phyloP scores from a whole-genome alignment of 2,888 invertebrate genomes.

The Liposcelis brunnea region DNA sequence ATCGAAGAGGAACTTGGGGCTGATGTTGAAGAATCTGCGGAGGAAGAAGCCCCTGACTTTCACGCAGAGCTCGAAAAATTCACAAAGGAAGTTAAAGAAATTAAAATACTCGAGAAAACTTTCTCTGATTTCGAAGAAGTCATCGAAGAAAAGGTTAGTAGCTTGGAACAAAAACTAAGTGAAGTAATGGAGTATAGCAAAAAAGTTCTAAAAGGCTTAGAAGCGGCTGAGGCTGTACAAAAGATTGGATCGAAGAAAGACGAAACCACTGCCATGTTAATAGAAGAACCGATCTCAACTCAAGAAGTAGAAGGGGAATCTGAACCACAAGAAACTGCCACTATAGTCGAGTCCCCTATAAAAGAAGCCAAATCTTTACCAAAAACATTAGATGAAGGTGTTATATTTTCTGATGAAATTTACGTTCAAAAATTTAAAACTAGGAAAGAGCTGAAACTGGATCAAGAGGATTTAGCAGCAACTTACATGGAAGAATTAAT shows the following conservation, averaged over 20 bases:
- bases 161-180: not conserved
- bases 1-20: not conserved
- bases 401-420: not conserved
- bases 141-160: not conserved
- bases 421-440: conserved; percentile 2
- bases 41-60: not conserved
- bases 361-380: not conserved
- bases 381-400: not conserved
- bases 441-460: conserved; percentile 7
- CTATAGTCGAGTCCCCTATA: not conserved
- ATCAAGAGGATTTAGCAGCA: conserved; percentile 2
- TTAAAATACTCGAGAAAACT: not conserved
- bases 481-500: conserved; percentile 23
- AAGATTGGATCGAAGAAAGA: too few relatives aligned
- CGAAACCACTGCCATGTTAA: too few relatives aligned
- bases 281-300: too few relatives aligned
- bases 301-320: too few relatives aligned
- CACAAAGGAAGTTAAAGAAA: not conserved
- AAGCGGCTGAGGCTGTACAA: not conserved
- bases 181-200: conserved; percentile 2
- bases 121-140: not conserved
- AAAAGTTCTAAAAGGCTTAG: not conserved
- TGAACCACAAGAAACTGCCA: too few relatives aligned
- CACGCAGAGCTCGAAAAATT: not conserved
- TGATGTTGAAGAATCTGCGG: too few relatives aligned